Evolutionary conservation across 1,140 invertebrate species (phyloP), one percentile per base, ranked within the genome.

Genomic region (Aphaenogaster ashmeadi): DNA sequence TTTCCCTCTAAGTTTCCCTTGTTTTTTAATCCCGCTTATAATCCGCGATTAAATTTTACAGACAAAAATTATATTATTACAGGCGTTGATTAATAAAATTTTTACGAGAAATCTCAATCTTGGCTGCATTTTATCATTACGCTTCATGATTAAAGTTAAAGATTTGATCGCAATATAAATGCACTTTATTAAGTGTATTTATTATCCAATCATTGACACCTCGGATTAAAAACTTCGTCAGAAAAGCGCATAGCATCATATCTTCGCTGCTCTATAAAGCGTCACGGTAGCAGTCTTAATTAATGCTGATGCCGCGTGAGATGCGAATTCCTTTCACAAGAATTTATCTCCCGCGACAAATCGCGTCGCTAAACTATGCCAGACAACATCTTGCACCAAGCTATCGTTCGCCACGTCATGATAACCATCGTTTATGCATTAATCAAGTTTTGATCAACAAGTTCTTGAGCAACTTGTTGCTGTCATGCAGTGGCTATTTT

Each of bases 311-410:
- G n/a, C 7, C 41, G 77, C 77, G 36, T 33, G 54, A 81, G 47
- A 81, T 71, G 78, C 58, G 54, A 50, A 79, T 71, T 87, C 38
- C 64, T 87, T 50, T 80, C 50, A 56, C 77, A 87, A 87, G 66
- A 71, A 87, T 75, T 36, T 44, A 74, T 33, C 27, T 47, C 9
- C 72, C 8, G 69, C 27, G 80, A 84, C 69, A 74, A 74, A 84
- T 84, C 13, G 44, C 27, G 80, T 62, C 27, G 54, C 33, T 27
- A 21, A 75, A 84, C 69, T 83, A 83, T 83, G 69, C 6, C 18
- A 62, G 58, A 47, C 66, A 81, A 56, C 80, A 18, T 44, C 69
- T 83, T 58, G 67, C 38, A 33, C 18, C n/a, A 15, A 56, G 21
- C 50, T 54, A 74, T 74, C 80, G 80, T 47, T 58, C 36, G n/a